Base-by-base conservation (phyloP, 2,888 invertebrate genomes). In the Pseudococcus longispinus region DNA sequence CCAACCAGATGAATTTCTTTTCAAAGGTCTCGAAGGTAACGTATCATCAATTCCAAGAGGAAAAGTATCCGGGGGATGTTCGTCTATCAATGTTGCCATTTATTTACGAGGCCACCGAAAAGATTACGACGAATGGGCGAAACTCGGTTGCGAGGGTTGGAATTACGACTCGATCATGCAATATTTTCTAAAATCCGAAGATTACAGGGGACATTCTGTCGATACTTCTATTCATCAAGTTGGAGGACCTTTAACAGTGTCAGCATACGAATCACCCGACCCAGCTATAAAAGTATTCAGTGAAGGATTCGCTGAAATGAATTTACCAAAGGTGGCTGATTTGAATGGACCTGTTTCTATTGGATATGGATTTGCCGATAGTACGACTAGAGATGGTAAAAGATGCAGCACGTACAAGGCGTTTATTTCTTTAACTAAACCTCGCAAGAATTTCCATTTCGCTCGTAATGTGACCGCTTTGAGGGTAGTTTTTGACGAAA, bases 331-430 rank as follows among this genome's bases (percentile, higher is more conserved):
- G 3, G 60, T 60, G 9, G 70, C 65, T 5, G 88, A 88, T 51
- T 15, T 88, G 13, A 88, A 88, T 51, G 60, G 77, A 4, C 37
- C 84, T 1, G 32, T 32, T 18, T n/a, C 85, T 1, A 6, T 88
- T 13, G 88, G 88, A 0, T 88, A 84, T 77, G 86, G 88, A 0
- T 85, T 15, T 3, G 1, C 86, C 15, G 87, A 88, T 65, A 55
- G 74, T 2, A 88, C 88, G 9, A 46, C 70, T 13, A 92, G 95
- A 4, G 92, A 96, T 87, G 97, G 97, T 0, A 83, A 87, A 6
- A 92, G 97, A 1, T 96, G 96, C 90, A 96, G 96, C 89, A 93
- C 96, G 0, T 95, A 96, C 13, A 97, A 96, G 91, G 96, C 94
- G 0, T 97, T 94, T 90, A 90, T 97, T 3, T 91, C 96, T 65